phyloP scores from a whole-genome alignment of 2,113 vertebrate species.

The Mobula hypostoma region DNA sequence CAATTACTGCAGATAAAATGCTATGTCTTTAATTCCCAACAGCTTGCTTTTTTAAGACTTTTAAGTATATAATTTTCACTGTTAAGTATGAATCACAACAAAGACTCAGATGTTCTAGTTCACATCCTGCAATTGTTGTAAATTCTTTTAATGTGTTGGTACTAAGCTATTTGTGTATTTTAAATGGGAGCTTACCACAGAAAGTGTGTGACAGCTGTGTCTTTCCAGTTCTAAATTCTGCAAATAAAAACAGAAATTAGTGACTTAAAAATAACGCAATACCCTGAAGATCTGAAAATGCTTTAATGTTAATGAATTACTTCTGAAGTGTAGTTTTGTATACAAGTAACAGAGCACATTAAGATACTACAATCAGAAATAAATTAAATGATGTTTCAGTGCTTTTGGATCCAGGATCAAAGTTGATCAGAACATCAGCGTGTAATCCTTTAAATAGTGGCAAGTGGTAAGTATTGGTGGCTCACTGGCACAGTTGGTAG shows the following conservation, averaged over 20 bases:
- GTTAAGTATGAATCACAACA: background rate
- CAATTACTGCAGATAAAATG: background rate
- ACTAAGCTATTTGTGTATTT: background rate
- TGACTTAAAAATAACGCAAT: background rate
- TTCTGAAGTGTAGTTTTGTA: background rate
- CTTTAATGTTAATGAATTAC: background rate
- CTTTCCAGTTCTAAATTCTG: conserved; percentile 97
- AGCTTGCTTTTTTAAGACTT: background rate
- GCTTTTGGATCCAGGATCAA: background rate
- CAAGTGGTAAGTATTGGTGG: background rate
- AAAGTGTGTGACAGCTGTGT: conserved; percentile 94
- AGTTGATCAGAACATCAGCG: background rate
- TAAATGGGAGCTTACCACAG: conserved; percentile 69
- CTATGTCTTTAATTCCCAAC: background rate
- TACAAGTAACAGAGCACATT: background rate
- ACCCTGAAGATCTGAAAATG: conserved; percentile 3
- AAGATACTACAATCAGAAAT: background rate
- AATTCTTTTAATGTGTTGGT: conserved; percentile 32
- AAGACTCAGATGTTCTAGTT: background rate
- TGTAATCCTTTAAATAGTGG: background rate
- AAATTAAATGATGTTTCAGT: background rate
- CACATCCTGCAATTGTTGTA: conserved; percentile 35
- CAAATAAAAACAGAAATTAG: conserved; percentile 42
- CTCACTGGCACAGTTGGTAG: too few relatives aligned
- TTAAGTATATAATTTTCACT: background rate